Evolutionary conservation across 1,140 invertebrate genomes (phyloP).

Genomic region (Alviniconcha marisindica): DNA sequence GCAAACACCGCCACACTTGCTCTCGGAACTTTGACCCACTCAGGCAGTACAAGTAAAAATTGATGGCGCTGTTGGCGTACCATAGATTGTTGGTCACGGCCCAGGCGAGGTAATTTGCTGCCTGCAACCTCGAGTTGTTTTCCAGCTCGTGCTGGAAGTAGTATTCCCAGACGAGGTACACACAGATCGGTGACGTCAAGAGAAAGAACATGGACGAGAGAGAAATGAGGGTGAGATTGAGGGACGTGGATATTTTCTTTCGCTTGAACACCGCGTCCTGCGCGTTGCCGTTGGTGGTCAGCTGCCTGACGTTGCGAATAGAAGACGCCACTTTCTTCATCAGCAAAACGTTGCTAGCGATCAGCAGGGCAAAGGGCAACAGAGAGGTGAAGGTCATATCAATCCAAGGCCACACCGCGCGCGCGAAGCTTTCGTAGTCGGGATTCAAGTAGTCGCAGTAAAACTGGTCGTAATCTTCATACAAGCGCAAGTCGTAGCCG

Average conservation of each 20-base stretch:
- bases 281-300: not conserved
- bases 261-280: not conserved
- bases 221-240: conserved; percentile 40
- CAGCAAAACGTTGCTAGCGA: not conserved
- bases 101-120: not conserved
- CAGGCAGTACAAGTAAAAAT: conserved; percentile 49
- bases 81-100: conserved; percentile 35
- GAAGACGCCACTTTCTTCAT: conserved; percentile 27
- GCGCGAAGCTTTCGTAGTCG: conserved; percentile 11
- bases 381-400: conserved; percentile 3
- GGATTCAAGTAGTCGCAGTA: not conserved
- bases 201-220: conserved; percentile 41
- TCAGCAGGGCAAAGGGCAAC: not conserved
- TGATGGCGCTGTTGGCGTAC: conserved; percentile 47
- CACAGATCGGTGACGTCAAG: conserved; percentile 37
- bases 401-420: not conserved
- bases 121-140: not conserved
- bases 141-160: not conserved
- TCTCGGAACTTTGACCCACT: conserved; percentile 39
- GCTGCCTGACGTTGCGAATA: not conserved
- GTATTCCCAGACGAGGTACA: conserved; percentile 37
- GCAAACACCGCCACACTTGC: not conserved
- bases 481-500: not conserved
- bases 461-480: not conserved
- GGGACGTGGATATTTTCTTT: conserved; percentile 17